phyloP scores from a whole-genome alignment of 2,113 vertebrate genomes.

The Laticauda laticaudata region DNA sequence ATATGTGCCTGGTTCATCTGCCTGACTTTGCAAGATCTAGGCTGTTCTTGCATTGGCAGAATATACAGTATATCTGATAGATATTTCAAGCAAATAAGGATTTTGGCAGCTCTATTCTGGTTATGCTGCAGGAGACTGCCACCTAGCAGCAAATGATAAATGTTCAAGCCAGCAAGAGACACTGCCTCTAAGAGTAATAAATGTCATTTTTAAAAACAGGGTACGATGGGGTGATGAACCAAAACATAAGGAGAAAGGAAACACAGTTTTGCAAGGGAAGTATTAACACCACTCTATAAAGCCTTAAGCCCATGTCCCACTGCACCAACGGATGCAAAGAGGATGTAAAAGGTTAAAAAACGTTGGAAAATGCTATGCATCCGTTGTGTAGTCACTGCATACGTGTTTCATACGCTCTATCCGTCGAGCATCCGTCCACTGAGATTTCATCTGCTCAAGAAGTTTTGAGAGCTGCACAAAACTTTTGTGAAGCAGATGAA shows the following conservation, averaged over 20 bases:
- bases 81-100: background rate
- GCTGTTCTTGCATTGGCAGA: background rate
- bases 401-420: no score
- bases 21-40: background rate
- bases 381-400: no score
- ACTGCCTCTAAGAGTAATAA: background rate
- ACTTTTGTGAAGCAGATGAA: no score
- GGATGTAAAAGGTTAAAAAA: no score
- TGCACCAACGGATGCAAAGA: no score
- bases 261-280: accelerated
- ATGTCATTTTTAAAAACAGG: background rate
- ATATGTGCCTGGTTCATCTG: background rate
- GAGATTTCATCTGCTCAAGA: no score
- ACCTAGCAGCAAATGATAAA: conserved; percentile 47
- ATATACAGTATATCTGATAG: background rate
- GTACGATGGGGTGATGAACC: background rate
- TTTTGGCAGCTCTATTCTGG: accelerated
- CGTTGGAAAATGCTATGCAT: no score
- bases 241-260: background rate
- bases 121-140: conserved; percentile 58
- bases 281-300: no score
- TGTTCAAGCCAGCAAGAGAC: background rate
- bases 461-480: no score
- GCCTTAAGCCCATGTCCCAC: no score
- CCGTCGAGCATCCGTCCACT: no score